phyloP scores from a whole-genome alignment of 2,888 invertebrate genomes.

The Brachypalpus laphriformis region DNA sequence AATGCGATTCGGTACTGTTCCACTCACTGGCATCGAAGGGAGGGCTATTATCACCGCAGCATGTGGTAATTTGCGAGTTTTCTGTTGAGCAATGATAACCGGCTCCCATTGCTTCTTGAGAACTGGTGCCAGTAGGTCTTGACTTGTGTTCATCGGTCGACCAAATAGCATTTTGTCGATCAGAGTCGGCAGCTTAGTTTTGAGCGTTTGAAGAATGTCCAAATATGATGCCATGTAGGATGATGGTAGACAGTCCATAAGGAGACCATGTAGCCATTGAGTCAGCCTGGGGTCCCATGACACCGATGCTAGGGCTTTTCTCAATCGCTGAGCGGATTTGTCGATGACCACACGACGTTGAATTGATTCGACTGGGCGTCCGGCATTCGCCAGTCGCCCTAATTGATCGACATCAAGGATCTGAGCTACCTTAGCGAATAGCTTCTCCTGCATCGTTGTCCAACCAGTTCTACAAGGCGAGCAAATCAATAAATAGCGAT shows the following conservation, averaged over 20 bases:
- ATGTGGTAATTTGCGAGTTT: conserved; percentile 87
- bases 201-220: conserved; percentile 89
- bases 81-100: conserved; percentile 84
- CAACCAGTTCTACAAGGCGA: conserved; percentile 86
- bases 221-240: conserved; percentile 89
- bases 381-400: conserved; percentile 86
- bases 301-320: conserved; percentile 87
- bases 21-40: conserved; percentile 84
- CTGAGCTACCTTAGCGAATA: conserved; percentile 87
- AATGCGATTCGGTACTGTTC: conserved; percentile 84
- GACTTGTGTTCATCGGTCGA: conserved; percentile 84
- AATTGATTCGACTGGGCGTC: conserved; percentile 87
- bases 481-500: background rate
- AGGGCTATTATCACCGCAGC: conserved; percentile 87
- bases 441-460: conserved; percentile 86
- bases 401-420: conserved; percentile 88
- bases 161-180: conserved; percentile 89
- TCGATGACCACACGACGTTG: conserved; percentile 88
- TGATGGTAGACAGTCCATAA: conserved; percentile 87
- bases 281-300: conserved; percentile 89
- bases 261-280: conserved; percentile 90
- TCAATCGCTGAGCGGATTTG: conserved; percentile 87
- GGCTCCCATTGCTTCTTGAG: conserved; percentile 89
- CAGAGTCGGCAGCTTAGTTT: conserved; percentile 87
- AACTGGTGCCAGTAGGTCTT: conserved; percentile 87